Conservation (phyloP, 2,797 vertebrate species). For the Coccyzus lansbergi region DNA sequence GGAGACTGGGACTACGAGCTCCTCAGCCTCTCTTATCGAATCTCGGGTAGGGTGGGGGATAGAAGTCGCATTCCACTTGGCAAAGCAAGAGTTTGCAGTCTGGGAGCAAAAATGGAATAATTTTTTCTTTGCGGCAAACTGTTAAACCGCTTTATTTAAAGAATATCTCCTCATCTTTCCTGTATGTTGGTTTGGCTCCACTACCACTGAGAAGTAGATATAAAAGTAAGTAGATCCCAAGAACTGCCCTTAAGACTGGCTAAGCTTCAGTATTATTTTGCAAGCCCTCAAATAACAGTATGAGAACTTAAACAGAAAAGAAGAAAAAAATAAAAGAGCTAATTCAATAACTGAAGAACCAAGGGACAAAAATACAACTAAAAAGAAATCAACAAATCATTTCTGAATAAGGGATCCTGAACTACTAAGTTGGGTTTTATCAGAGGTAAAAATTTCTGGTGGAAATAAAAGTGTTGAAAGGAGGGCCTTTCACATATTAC, state of each 20-base stretch:
- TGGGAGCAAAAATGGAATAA: constrained; percentile 70
- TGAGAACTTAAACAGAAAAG: not conserved
- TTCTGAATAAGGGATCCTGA: not conserved
- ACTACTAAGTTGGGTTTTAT: not conserved
- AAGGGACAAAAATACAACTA: not conserved
- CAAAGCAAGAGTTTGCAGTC: constrained; percentile 73
- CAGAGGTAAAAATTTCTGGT: not conserved
- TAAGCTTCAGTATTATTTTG: not conserved
- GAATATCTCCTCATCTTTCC: constrained; percentile 8
- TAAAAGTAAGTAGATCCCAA: not conserved
- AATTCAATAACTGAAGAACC: not conserved
- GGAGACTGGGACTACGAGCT: constrained; percentile 64
- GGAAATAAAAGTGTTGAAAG: not conserved
- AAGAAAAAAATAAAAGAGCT: constrained; percentile 12
- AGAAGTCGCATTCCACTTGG: constrained; percentile 72
- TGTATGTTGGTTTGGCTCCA: not conserved
- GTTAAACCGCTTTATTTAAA: constrained; percentile 32
- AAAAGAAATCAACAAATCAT: not conserved
- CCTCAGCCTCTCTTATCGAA: constrained; percentile 72
- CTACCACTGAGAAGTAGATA: not conserved
- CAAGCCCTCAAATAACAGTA: not conserved
- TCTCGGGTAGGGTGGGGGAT: constrained; percentile 65
- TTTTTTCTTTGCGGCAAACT: constrained; percentile 59
- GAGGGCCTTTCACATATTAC: not conserved
- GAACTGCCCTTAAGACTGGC: not conserved